These are phyloP conservation scores for Leptocoma aspasia DNA, from an alignment of 2,113 vertebrate genomes.

Conservation along the genomic window DNA sequence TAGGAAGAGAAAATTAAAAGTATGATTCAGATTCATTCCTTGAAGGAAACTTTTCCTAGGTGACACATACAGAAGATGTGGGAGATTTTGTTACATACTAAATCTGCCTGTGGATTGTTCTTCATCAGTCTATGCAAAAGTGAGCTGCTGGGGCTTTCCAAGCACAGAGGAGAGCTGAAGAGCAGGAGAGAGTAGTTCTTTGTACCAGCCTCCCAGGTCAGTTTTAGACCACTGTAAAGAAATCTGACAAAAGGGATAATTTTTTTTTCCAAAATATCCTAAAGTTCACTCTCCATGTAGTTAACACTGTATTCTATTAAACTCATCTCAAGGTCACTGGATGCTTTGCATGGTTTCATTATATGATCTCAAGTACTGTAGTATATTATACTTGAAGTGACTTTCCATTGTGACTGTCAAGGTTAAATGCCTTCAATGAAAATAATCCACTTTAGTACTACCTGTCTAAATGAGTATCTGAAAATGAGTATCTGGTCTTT, in stretches of 20 bases:
- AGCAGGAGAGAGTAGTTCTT: not conserved
- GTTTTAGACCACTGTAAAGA: not conserved
- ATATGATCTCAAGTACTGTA: not conserved
- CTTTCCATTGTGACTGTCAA: not conserved
- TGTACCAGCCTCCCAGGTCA: not conserved
- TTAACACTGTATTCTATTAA: not conserved
- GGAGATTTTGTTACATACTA: not conserved
- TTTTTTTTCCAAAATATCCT: not conserved
- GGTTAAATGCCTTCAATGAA: not conserved
- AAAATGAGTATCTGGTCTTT: not conserved
- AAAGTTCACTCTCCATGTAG: not conserved
- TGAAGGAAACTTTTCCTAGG: not conserved
- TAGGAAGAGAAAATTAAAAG: not conserved
- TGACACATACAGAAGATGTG: not conserved
- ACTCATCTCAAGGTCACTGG: not conserved
- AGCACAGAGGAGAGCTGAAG: not conserved
- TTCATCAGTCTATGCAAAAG: not conserved
- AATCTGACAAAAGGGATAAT: not conserved
- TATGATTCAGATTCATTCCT: not conserved
- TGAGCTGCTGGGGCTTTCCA: not conserved
- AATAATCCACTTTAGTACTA: not conserved
- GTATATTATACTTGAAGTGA: not conserved
- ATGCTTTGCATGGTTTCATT: not conserved
- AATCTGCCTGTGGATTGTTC: not conserved
- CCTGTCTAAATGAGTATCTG: not conserved